Base-by-base conservation (phyloP, 2,797 vertebrate species). In the Paguma larvata region DNA sequence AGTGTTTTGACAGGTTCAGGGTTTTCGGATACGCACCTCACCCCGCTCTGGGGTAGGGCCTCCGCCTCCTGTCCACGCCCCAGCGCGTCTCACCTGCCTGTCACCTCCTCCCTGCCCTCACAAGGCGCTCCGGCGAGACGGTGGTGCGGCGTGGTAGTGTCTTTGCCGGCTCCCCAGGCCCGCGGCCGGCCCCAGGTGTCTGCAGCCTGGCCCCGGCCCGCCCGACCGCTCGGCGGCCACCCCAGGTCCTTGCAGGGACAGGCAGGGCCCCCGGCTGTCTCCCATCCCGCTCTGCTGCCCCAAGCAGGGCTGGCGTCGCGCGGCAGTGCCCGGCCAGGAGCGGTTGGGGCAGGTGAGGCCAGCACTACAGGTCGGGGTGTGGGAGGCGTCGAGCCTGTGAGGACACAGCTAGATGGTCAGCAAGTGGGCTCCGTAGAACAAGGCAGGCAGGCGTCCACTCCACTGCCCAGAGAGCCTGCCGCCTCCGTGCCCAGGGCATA, bases 271-370 rank as follows among this genome's bases (percentile, higher is more conserved):
- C 38, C 16, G 10, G n/a, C n/a, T 23, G 12, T 4, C 23, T 9
- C 11, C 1, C 5, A 23, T 12, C 21, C 7, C 10, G 18, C 32
- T 14, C 85, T 12, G 23, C n/a, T 38, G 72, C n/a, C 83, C 0
- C 2, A 1, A 1, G 21, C 11, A 10, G 73, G 32, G 73, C 73
- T 51, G 73, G 32, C 6, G 0, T 18, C 10, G n/a, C n/a, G 18
- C 6, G 5, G 38, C 38, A n/a, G 70, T 0, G 1, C 1, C 1
- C 2, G 23, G 2, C 78, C 38, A 2, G 3, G 11, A 27, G 34
- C 48, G 32, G 9, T 5, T 9, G n/a, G 4, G 41, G 34, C 2
- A 2, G 14, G 62, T 18, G 2, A 32, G 87, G n/a, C 32, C 38
- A 4, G 79, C 1, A 5, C 38, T 1, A 0, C 62, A 13, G 46